Conservation (phyloP, 2,113 vertebrate genomes). For the Acrocephalus arundinaceus region DNA sequence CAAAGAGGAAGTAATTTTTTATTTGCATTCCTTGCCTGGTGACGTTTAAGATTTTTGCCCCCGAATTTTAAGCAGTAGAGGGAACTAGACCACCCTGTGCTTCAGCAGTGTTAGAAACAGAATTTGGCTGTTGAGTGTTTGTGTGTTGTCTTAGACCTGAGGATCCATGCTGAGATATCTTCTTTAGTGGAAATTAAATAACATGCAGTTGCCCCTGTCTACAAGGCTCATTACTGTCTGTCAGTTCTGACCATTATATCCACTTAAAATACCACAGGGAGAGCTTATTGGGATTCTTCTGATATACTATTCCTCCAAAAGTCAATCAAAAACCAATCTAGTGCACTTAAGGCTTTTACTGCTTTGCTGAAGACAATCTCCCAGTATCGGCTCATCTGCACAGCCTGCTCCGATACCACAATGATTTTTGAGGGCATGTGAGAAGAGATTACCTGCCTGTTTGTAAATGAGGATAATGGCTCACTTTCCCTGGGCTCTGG, state of each 20-base stretch:
- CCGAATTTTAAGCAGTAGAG: background rate
- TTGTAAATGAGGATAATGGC: constrained; percentile 63
- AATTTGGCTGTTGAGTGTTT: background rate
- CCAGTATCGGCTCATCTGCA: constrained; percentile 48
- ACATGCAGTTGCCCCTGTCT: constrained; percentile 58
- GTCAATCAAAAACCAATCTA: constrained; percentile 74
- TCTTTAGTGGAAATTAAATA: constrained; percentile 60
- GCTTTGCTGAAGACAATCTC: constrained; percentile 60
- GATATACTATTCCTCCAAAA: constrained; percentile 66
- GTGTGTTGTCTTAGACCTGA: constrained; percentile 40
- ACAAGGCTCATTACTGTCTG: constrained; percentile 63
- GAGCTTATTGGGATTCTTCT: constrained; percentile 58
- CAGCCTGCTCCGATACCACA: constrained; percentile 37
- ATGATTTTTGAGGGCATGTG: constrained; percentile 46
- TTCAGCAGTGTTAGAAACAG: background rate
- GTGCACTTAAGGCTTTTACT: constrained; percentile 72
- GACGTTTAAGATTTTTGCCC: constrained; percentile 10
- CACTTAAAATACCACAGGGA: constrained; percentile 68
- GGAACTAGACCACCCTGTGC: background rate
- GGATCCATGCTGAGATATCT: constrained; percentile 23
- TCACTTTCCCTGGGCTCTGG: constrained; percentile 29
- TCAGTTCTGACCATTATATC: constrained; percentile 66
- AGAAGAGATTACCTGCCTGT: constrained; percentile 58
- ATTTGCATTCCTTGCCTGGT: background rate
- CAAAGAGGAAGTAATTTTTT: constrained; percentile 17